Conservation (phyloP, 1,140 invertebrate genomes). For the Nasonia giraulti region DNA sequence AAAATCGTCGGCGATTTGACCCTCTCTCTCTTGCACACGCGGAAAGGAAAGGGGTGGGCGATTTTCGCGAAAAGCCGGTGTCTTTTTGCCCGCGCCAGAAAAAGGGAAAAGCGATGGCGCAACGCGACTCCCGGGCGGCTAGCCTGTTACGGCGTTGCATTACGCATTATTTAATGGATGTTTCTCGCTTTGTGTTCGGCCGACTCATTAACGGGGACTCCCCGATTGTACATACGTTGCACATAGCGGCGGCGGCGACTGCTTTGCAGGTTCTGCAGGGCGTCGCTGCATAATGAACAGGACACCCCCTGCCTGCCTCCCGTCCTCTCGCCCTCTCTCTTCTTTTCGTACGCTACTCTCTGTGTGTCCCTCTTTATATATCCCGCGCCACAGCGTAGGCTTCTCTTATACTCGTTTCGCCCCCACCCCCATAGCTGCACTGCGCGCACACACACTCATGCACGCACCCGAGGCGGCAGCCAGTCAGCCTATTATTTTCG, state of each 20-base stretch:
- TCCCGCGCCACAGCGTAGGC: background rate
- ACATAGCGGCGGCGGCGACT: background rate
- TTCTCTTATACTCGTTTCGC: background rate
- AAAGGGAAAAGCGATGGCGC: background rate
- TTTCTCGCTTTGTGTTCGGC: constrained; percentile 71
- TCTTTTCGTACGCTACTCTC: background rate
- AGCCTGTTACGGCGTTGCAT: constrained; percentile 62
- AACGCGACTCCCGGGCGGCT: constrained; percentile 18
- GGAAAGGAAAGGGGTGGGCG: background rate
- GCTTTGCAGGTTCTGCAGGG: constrained; percentile 36
- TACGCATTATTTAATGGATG: constrained; percentile 71
- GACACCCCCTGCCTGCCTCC: constrained; percentile 59
- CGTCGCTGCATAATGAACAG: constrained; percentile 71
- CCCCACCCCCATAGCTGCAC: background rate
- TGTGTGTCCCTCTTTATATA: constrained; percentile 30
- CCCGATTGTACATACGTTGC: constrained; percentile 68
- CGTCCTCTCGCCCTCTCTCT: constrained; percentile 20
- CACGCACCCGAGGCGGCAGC: constrained; percentile 57
- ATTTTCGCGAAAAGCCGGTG: constrained; percentile 38
- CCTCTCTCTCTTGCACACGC: background rate
- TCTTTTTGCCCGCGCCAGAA: constrained; percentile 9
- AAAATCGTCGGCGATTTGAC: constrained; percentile 7
- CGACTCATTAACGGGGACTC: constrained; percentile 68
- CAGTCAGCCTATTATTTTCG: constrained; percentile 63
- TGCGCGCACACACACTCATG: background rate